These are phyloP conservation scores for Gobiocypris rarus DNA, from an alignment of 2,113 vertebrate species.

Conservation along the genomic window DNA sequence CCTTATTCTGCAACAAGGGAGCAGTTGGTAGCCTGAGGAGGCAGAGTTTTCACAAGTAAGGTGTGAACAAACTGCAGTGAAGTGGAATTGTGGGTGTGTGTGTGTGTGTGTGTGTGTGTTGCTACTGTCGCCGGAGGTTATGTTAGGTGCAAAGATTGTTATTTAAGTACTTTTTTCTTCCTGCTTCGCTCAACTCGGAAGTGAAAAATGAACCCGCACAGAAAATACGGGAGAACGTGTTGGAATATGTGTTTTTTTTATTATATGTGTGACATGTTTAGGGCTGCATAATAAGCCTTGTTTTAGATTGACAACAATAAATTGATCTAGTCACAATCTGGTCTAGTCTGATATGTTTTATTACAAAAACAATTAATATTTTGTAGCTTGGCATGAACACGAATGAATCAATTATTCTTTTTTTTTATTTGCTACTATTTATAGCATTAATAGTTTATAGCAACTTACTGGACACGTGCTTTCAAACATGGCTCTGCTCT, in stretches of 20 bases:
- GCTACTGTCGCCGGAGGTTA: conserved; percentile 53
- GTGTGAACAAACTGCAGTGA: conserved; percentile 59
- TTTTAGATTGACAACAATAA: background rate
- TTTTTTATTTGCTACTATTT: too few species aligned
- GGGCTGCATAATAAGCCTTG: background rate
- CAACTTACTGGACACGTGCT: too few species aligned
- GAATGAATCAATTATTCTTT: background rate
- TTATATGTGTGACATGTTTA: background rate
- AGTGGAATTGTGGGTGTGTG: conserved; percentile 43
- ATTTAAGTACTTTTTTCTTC: conserved; percentile 16
- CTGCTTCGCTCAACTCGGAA: background rate
- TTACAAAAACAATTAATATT: background rate
- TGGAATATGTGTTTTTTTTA: background rate
- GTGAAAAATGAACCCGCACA: background rate
- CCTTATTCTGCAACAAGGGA: conserved; percentile 51
- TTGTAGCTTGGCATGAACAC: background rate
- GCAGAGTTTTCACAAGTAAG: conserved; percentile 60
- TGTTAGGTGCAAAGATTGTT: conserved; percentile 41
- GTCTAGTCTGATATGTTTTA: too few species aligned
- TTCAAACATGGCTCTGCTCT: too few species aligned
- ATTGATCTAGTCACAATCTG: too few species aligned
- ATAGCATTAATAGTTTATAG: too few species aligned
- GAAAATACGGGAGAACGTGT: background rate
- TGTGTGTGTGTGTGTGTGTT: conserved; percentile 39
- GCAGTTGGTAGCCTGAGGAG: conserved; percentile 61